Conservation (phyloP, 2,113 vertebrate species). For the Lethenteron camtschaticum region DNA sequence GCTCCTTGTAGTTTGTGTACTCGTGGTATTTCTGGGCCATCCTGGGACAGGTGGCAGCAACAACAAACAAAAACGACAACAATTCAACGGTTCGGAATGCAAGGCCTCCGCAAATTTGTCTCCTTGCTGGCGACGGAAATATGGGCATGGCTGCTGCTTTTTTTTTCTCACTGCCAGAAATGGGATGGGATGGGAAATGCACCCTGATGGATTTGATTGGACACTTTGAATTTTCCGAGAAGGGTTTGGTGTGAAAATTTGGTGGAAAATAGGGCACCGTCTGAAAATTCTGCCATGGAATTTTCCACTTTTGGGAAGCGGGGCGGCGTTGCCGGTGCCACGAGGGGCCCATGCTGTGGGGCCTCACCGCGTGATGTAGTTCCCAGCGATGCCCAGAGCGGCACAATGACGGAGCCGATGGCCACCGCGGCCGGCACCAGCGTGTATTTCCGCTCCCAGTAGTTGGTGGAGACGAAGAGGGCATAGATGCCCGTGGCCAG, state of each 20-base stretch:
- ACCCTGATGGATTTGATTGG: no score
- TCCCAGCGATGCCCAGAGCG: conserved; percentile 72
- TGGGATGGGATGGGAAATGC: no score
- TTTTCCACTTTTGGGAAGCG: no score
- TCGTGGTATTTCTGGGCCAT: conserved; percentile 94
- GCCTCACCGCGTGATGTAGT: conserved; percentile 51
- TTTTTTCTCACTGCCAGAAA: no score
- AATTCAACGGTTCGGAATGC: neutral
- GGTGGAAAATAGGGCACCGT: no score
- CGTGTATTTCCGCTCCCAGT: conserved; percentile 97
- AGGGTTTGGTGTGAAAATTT: no score
- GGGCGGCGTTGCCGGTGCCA: no score
- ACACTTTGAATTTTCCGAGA: no score
- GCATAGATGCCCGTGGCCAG: conserved; percentile 67
- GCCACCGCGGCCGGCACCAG: conserved; percentile 70
- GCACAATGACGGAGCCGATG: conserved; percentile 62
- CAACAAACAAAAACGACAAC: neutral
- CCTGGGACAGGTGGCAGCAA: conserved; percentile 12
- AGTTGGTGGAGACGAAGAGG: conserved; percentile 88
- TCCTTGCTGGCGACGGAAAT: no score
- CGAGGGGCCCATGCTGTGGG: neutral
- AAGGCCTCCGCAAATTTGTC: neutral
- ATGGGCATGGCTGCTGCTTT: no score
- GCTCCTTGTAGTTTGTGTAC: conserved; percentile 51
- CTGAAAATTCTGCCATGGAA: no score